Percentiles rank a stretch among this genome's conserved stretches.
phyloP scores from a whole-genome alignment of 2,888 invertebrate genomes.

The Oligia strigilis region DNA sequence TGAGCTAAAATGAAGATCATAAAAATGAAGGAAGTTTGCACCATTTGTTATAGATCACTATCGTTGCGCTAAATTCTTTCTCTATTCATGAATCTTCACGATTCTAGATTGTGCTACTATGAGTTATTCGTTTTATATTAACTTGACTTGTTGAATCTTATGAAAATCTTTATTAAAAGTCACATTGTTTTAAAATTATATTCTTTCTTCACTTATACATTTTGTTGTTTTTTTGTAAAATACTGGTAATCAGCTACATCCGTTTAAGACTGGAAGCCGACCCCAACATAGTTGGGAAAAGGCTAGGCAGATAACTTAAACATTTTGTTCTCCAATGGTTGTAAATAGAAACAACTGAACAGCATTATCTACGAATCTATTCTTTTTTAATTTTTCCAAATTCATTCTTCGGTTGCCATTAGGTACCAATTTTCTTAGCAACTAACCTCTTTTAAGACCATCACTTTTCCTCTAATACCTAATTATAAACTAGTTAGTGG shows the following conservation, averaged over 20 bases:
- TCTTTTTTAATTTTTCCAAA: background rate
- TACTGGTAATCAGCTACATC: no score
- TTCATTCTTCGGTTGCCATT: background rate
- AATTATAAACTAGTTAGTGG: constrained; percentile 13
- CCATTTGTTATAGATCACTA: constrained; percentile 48
- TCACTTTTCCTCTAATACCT: background rate
- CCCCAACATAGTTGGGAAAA: no score
- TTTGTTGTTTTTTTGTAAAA: background rate
- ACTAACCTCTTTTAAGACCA: background rate
- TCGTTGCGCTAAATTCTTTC: constrained; percentile 43
- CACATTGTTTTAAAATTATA: background rate
- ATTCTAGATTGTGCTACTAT: constrained; percentile 38
- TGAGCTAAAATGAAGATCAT: constrained; percentile 47
- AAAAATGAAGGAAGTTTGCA: constrained; percentile 42
- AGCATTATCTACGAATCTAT: background rate
- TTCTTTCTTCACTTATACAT: background rate
- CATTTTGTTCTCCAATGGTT: background rate
- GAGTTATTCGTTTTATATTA: constrained; percentile 26
- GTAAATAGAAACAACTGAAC: background rate
- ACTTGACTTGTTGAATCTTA: constrained; percentile 38
- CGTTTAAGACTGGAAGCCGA: no score
- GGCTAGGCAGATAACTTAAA: no score
- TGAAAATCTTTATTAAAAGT: constrained; percentile 6
- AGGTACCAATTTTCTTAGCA: background rate
- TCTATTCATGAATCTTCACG: constrained; percentile 29